These are phyloP conservation scores for Motacilla alba DNA, from an alignment of 2,113 vertebrate genomes.

Conservation along the genomic window DNA sequence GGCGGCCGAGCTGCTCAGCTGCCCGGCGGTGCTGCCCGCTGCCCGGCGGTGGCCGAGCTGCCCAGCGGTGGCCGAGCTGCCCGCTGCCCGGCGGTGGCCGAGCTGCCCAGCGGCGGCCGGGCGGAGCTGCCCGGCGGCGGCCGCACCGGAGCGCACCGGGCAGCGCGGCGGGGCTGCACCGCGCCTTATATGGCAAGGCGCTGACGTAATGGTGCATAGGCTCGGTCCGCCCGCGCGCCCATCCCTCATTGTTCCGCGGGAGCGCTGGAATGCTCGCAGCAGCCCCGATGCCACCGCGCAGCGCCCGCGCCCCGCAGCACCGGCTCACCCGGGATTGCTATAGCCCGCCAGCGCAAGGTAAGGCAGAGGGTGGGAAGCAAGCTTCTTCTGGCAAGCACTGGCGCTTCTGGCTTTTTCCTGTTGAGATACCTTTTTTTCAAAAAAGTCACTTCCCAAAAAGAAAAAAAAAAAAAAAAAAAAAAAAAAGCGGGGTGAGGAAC, in stretches of 20 bases:
- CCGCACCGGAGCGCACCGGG: background rate
- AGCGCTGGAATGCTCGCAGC: slow-evolving; percentile 85
- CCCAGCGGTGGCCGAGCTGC: no score
- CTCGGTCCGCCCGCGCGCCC: slow-evolving; percentile 81
- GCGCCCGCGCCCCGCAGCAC: slow-evolving; percentile 53
- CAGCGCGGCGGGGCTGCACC: background rate
- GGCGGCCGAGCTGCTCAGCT: background rate
- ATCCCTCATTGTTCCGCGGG: slow-evolving; percentile 90
- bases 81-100: background rate
- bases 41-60: no score
- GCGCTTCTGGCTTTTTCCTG: background rate
- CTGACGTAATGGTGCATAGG: slow-evolving; percentile 94
- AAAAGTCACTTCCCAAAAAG: background rate
- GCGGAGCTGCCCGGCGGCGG: background rate
- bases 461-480: background rate
- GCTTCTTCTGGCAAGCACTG: background rate
- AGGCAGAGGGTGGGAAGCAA: slow-evolving; percentile 40
- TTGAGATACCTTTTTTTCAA: background rate
- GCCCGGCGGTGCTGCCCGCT: no score
- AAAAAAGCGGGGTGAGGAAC: background rate
- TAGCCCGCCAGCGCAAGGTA: slow-evolving; percentile 33
- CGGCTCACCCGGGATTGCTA: slow-evolving; percentile 12
- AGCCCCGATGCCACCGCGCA: slow-evolving; percentile 64
- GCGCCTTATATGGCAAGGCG: slow-evolving; percentile 89
- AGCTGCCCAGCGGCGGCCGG: background rate